Evolutionary conservation across 2,888 invertebrate species (phyloP).

Genomic region (Oligia strigilis): DNA sequence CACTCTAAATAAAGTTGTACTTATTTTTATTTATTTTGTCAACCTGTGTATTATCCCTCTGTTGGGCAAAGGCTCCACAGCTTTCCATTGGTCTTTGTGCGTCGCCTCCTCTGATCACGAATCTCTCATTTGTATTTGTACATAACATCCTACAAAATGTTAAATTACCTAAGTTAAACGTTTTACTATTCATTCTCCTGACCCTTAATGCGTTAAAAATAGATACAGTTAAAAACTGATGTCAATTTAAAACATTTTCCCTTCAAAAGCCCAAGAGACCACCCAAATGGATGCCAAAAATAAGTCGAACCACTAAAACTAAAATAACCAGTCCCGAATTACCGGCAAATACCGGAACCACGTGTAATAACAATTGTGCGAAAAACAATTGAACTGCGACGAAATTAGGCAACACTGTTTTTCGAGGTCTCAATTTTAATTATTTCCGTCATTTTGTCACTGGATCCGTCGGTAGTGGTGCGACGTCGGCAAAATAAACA

Average conservation of each 20-base stretch:
- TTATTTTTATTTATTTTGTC: background rate
- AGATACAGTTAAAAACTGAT: conserved; percentile 1
- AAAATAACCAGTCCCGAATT: conserved; percentile 29
- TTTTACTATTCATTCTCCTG: background rate
- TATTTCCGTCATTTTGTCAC: conserved; percentile 68
- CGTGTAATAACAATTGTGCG: conserved; percentile 14
- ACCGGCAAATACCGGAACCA: conserved; percentile 10
- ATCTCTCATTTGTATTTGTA: background rate
- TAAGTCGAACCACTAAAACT: conserved; percentile 13
- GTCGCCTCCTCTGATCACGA: background rate
- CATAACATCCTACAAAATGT: no score
- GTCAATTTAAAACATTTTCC: conserved; percentile 7
- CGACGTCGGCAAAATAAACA: conserved; percentile 65
- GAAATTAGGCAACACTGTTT: conserved; percentile 31
- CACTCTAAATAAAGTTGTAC: background rate
- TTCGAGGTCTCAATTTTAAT: conserved; percentile 66
- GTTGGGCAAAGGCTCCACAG: background rate
- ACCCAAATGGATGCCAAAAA: conserved; percentile 44
- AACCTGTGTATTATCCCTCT: background rate
- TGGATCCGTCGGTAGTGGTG: conserved; percentile 49
- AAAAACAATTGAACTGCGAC: conserved; percentile 22
- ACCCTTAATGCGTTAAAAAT: background rate
- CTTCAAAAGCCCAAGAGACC: conserved; percentile 33
- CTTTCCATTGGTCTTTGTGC: background rate
- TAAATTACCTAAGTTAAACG: background rate